Percentiles rank a stretch among this genome's conserved stretches.
These are phyloP conservation scores for Amblyopsis hoosieri DNA, from an alignment of 2,797 vertebrate genomes.

Conservation along the genomic window DNA sequence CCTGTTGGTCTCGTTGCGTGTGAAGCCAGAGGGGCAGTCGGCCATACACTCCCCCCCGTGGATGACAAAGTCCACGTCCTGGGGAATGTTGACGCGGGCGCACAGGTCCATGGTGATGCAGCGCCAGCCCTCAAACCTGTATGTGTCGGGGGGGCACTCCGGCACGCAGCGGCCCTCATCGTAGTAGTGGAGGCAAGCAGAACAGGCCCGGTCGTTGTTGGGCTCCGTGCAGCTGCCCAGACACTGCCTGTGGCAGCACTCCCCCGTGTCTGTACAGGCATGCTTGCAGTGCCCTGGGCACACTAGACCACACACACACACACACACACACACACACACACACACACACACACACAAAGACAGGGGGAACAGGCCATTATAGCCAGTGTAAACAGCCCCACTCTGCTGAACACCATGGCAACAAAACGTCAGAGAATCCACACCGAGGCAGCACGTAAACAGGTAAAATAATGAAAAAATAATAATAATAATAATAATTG, in stretches of 20 bases:
- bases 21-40: conserved; percentile 94
- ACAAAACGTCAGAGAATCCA: conserved; percentile 19
- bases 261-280: conserved; percentile 85
- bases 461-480: not conserved
- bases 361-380: conserved; percentile 30
- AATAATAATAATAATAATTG: not conserved
- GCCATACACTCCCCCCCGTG: conserved; percentile 92
- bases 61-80: conserved; percentile 87
- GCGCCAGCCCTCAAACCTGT: conserved; percentile 96
- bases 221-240: conserved; percentile 89
- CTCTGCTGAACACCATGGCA: conserved; percentile 5
- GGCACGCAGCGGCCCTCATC: conserved; percentile 86
- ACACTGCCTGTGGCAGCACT: conserved; percentile 95
- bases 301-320: conserved; percentile 78
- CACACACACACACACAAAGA: conserved; percentile 51
- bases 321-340: conserved; percentile 57
- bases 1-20: conserved; percentile 89
- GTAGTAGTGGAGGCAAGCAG: conserved; percentile 92
- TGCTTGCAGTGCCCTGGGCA: conserved; percentile 88
- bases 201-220: conserved; percentile 85
- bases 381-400: conserved; percentile 1
- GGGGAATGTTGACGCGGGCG: conserved; percentile 81
- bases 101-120: conserved; percentile 92
- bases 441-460: conserved; percentile 5
- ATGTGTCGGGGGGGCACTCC: conserved; percentile 88